Evolutionary conservation across 2,797 vertebrate species (phyloP).

Genomic region (Ceyx erithaca): DNA sequence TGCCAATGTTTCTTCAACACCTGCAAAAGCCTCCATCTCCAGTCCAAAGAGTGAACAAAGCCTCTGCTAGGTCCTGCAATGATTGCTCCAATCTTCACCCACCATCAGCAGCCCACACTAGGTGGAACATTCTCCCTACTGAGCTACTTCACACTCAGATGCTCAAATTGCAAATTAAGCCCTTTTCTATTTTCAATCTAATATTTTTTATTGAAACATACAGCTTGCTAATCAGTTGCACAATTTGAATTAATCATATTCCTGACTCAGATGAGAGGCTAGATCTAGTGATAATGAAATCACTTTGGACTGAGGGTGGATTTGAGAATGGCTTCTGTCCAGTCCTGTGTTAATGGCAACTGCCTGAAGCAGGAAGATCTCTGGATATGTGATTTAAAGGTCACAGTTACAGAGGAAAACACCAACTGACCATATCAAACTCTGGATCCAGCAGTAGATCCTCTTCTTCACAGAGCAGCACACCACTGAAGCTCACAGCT

Average conservation of each 20-base stretch:
- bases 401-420: background rate
- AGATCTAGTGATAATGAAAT: background rate
- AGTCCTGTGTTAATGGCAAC: background rate
- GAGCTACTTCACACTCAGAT: background rate
- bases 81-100: background rate
- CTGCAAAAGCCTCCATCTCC: background rate
- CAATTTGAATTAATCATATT: background rate
- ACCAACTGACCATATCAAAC: background rate
- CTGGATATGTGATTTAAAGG: background rate
- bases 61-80: background rate
- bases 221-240: background rate
- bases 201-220: background rate
- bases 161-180: background rate
- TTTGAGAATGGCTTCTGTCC: background rate
- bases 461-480: background rate
- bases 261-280: background rate
- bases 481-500: background rate
- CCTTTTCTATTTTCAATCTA: background rate
- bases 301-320: background rate
- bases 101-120: background rate
- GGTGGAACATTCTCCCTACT: background rate
- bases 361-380: background rate
- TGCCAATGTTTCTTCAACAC: background rate
- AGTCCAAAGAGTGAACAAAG: background rate
- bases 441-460: background rate